These are phyloP conservation scores for Leptosomus discolor DNA, from an alignment of 2,113 vertebrate species.

Conservation along the genomic window DNA sequence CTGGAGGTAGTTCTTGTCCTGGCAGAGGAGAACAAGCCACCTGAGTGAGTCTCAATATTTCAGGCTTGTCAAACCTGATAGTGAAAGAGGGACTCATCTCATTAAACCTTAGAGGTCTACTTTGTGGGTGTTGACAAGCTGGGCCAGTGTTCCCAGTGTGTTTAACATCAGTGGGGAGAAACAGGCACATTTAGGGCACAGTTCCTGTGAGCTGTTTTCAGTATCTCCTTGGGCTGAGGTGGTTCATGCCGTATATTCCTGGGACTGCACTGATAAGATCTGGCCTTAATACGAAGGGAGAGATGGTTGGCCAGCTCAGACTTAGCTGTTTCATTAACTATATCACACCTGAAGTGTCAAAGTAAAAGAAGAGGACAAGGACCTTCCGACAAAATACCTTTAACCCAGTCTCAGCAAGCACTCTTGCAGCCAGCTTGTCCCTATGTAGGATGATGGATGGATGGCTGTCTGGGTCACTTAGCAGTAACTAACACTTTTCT, in stretches of 20 bases:
- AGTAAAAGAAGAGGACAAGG: background rate
- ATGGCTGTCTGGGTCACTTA: background rate
- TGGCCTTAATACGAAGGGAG: background rate
- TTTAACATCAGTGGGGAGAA: background rate
- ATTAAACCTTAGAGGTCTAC: background rate
- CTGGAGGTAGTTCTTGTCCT: background rate
- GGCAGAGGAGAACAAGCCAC: background rate
- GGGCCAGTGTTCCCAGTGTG: background rate
- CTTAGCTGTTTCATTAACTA: rapidly evolving
- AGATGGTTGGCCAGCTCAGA: background rate
- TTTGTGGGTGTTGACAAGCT: background rate
- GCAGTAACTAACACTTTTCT: background rate
- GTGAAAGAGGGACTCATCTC: background rate
- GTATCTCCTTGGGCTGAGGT: background rate
- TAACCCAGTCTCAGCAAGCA: background rate
- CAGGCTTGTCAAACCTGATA: background rate
- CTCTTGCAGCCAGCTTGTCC: background rate
- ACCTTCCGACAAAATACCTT: background rate
- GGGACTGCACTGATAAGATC: background rate
- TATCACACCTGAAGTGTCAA: background rate
- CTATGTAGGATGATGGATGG: rapidly evolving
- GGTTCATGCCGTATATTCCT: background rate
- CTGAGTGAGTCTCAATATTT: background rate
- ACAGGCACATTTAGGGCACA: background rate
- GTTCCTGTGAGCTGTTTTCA: background rate